Evolutionary conservation across 2,888 invertebrate genomes (phyloP).

Genomic region (Drosophila birchii): DNA sequence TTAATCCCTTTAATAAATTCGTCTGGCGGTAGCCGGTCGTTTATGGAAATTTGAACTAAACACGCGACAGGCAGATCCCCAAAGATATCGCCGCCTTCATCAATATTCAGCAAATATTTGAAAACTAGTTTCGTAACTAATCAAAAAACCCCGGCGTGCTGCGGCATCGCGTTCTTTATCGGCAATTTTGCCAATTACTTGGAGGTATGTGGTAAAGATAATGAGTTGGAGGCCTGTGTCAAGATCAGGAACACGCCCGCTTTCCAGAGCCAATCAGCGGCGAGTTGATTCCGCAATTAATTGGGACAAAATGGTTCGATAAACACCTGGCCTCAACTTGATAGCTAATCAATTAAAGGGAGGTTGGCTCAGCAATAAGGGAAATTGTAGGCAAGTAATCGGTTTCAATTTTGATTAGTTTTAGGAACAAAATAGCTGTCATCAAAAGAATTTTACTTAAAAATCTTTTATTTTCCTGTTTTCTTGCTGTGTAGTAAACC

Average conservation of each 20-base stretch:
- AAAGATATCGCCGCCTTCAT: slow-evolving; percentile 36
- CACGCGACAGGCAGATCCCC: slow-evolving; percentile 35
- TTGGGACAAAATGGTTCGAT: slow-evolving; percentile 18
- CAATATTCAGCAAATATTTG: slow-evolving; percentile 33
- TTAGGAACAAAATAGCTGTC: neutral
- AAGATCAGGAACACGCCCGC: slow-evolving; percentile 45
- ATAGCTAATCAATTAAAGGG: slow-evolving; percentile 10
- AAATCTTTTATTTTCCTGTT: neutral
- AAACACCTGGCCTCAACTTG: slow-evolving; percentile 7
- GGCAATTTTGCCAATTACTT: slow-evolving; percentile 40
- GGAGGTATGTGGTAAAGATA: slow-evolving; percentile 17
- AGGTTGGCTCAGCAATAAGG: no score
- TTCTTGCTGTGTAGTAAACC: slow-evolving; percentile 12
- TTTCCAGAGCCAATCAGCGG: slow-evolving; percentile 25
- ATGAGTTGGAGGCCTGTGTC: slow-evolving; percentile 28
- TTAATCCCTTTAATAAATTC: slow-evolving; percentile 28
- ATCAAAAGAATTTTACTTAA: neutral
- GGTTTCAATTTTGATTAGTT: neutral
- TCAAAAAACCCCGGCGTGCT: slow-evolving; percentile 17
- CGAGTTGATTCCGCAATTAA: slow-evolving; percentile 9
- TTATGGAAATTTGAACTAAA: slow-evolving; percentile 33
- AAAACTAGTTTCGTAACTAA: slow-evolving; percentile 45
- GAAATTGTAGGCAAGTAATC: neutral
- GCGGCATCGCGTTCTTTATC: slow-evolving; percentile 33
- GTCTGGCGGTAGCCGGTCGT: slow-evolving; percentile 10